phyloP scores from a whole-genome alignment of 1,140 invertebrate genomes.

The Trigoniulus corallinus region DNA sequence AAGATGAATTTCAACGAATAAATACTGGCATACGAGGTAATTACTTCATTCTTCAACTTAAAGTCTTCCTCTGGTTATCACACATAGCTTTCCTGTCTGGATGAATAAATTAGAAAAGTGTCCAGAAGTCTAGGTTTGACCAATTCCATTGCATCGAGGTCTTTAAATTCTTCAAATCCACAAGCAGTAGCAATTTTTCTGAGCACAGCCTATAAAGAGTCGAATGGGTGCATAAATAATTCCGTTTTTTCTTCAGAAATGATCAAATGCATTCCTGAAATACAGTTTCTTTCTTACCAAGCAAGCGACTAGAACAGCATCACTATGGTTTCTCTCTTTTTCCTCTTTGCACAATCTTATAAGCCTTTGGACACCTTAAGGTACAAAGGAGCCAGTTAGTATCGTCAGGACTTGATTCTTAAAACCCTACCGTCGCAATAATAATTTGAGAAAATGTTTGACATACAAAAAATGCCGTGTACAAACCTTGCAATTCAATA shows the following conservation, averaged over 20 bases:
- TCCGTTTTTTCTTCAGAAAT: neutral
- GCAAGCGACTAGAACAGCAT: conserved; percentile 52
- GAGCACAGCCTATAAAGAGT: conserved; percentile 41
- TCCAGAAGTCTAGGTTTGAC: conserved; percentile 46
- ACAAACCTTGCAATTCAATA: conserved; percentile 54
- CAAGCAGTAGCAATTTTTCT: conserved; percentile 43
- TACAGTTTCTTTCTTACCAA: conserved; percentile 35
- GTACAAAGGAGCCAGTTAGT: neutral
- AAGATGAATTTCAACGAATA: too few relatives aligned
- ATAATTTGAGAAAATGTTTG: too few relatives aligned
- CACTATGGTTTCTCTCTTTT: conserved; percentile 46
- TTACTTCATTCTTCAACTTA: too few relatives aligned
- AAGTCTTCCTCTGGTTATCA: too few relatives aligned
- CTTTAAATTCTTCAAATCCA: conserved; percentile 33
- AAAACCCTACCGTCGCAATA: neutral
- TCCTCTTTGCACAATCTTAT: conserved; percentile 49
- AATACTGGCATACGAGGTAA: too few relatives aligned
- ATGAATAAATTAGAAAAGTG: conserved; percentile 48
- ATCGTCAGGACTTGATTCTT: neutral
- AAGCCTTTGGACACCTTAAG: conserved; percentile 43
- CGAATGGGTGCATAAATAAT: conserved; percentile 13
- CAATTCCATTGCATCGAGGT: conserved; percentile 37
- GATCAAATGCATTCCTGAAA: neutral
- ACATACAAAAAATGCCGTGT: too few relatives aligned
- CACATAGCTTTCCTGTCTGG: conserved; percentile 48